A percentile compares a stretch with the other conserved stretches of the same genome.
Evolutionary conservation across 2,797 vertebrate genomes (phyloP).

Genomic region (Acomys russatus): DNA sequence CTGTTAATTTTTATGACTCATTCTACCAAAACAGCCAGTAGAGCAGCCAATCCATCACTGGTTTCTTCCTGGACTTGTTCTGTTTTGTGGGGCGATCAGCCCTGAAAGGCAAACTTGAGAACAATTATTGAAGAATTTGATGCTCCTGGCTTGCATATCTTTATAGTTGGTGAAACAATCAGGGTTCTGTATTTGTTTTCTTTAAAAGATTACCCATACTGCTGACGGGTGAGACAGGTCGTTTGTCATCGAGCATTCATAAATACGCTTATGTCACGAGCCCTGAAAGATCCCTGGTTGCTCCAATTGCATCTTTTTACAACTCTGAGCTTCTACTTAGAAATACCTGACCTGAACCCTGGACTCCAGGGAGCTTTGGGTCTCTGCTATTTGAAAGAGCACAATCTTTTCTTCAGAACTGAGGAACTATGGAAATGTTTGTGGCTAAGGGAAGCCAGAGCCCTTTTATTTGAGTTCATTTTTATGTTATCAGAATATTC

Average conservation of each 20-base stretch:
- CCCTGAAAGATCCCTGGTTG: fast-evolving
- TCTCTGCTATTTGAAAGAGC: fast-evolving
- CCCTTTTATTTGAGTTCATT: not conserved
- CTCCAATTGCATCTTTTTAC: not conserved
- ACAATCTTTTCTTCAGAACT: not conserved
- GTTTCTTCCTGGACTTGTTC: conserved; percentile 63
- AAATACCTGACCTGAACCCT: not conserved
- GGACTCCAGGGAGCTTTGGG: not conserved
- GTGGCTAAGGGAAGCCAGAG: not conserved
- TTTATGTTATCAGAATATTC: not conserved
- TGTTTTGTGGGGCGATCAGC: conserved; percentile 83
- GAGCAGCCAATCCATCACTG: conserved; percentile 80
- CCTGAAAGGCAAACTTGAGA: conserved; percentile 84
- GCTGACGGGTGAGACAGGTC: conserved; percentile 44
- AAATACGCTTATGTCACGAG: not conserved
- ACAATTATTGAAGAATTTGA: conserved; percentile 79
- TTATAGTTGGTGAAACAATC: conserved; percentile 67
- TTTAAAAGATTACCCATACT: conserved; percentile 74
- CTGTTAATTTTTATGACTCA: conserved; percentile 88
- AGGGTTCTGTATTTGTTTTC: conserved; percentile 78
- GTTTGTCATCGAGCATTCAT: conserved; percentile 12
- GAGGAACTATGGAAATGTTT: not conserved
- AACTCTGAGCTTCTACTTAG: not conserved
- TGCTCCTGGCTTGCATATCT: conserved; percentile 71
- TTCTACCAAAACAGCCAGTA: conserved; percentile 76